A percentile compares a stretch with the other conserved stretches of the same genome.
Conservation (phyloP, 2,113 vertebrate species). For the Chlorodrepanis virens region DNA sequence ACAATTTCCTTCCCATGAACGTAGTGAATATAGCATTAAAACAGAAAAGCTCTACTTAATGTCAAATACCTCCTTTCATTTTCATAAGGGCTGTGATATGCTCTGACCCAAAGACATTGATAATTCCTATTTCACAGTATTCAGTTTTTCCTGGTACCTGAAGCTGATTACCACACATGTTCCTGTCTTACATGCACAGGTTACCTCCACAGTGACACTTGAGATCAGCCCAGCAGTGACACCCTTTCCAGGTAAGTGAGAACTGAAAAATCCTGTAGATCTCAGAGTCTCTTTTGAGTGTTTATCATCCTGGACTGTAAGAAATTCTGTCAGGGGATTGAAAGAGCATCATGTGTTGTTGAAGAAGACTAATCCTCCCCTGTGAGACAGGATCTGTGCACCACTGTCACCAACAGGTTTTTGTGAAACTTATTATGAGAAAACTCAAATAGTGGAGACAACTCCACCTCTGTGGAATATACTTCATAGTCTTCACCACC, state of each 20-base stretch:
- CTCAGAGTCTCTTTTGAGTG: not conserved
- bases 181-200: not conserved
- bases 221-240: not conserved
- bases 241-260: not conserved
- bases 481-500: not conserved
- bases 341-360: not conserved
- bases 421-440: not conserved
- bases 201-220: not conserved
- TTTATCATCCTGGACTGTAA: not conserved
- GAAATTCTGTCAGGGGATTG: not conserved
- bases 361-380: not conserved
- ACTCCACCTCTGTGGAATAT: not conserved
- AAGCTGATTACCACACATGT: not conserved
- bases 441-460: not conserved
- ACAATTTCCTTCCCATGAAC: not conserved
- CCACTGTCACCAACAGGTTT: not conserved
- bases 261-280: not conserved
- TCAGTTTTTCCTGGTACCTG: not conserved
- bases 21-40: not conserved
- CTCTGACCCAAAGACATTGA: not conserved
- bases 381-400: not conserved
- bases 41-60: not conserved
- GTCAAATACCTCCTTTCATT: not conserved
- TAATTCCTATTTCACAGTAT: not conserved
- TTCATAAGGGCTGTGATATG: not conserved